Percentiles rank a stretch among this genome's conserved stretches.
Conservation (phyloP, 1,140 invertebrate species). For the Drosophila biarmipes region DNA sequence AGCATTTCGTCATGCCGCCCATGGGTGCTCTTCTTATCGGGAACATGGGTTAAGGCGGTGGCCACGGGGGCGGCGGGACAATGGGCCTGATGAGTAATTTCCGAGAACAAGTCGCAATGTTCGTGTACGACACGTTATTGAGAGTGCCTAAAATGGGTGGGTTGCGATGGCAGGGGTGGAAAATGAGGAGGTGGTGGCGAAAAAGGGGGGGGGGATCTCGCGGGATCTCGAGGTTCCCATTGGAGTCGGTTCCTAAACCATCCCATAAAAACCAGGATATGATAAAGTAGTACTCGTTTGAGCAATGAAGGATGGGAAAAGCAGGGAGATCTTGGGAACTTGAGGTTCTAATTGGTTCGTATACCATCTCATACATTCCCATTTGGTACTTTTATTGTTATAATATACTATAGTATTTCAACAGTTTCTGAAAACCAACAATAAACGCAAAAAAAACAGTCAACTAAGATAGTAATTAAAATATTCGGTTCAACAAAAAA, state of each 20-base stretch:
- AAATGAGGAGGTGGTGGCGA: neutral
- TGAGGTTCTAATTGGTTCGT: too few species aligned
- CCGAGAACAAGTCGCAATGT: constrained; percentile 63
- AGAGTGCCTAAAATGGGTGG: constrained; percentile 27
- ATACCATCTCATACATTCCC: neutral
- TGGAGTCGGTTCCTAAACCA: neutral
- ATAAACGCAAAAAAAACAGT: too few species aligned
- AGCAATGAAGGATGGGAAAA: too few species aligned
- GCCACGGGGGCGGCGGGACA: neutral
- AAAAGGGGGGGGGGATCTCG: neutral
- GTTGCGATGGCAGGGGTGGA: neutral
- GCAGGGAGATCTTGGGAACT: too few species aligned
- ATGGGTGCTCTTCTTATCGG: constrained; percentile 52
- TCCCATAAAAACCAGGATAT: neutral
- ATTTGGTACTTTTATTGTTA: too few species aligned
- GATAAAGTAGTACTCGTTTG: too few species aligned
- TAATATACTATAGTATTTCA: too few species aligned
- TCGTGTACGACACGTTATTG: constrained; percentile 38
- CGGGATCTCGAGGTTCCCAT: neutral
- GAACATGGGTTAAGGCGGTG: neutral
- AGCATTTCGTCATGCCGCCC: constrained; percentile 71
- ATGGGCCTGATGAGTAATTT: constrained; percentile 71
- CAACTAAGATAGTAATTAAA: too few species aligned
- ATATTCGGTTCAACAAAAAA: too few species aligned
- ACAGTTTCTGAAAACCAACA: too few species aligned